Base-by-base conservation (phyloP, 2,797 vertebrate species). In the Trachurus trachurus region DNA sequence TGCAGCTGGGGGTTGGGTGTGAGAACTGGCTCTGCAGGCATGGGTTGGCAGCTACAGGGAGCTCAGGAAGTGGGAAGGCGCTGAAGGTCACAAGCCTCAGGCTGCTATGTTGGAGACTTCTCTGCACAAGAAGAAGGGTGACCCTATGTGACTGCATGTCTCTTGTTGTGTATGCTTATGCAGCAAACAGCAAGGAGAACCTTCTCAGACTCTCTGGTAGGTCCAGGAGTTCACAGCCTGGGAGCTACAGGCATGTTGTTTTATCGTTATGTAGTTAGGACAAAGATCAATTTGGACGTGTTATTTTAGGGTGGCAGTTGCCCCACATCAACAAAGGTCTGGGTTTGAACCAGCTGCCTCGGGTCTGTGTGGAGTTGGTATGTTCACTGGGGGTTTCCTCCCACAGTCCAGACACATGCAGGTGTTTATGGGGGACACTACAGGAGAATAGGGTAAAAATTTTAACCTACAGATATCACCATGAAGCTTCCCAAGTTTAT, bases 131-230 rank as follows among this genome's bases (percentile, higher is more conserved):
- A 52, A 39, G 56, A 58, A 4, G 26, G 2, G 50, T 6, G 34
- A 61, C n/a, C 44, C 37, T 39, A 1, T 31, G 19, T 29, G 53
- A 34, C 63, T 42, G 13, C 19, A 22, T 44, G n/a, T 34, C 57
- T 26, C 26, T 26, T 26, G 26, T 26, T 26, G 26, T 26, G 26
- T 66, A 31, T 19, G 31, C 21, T 3, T 22, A 16, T 47, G 61
- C 53, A 78, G 22, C 37, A 77, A 75, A 77, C 21, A 49, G 13
- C 21, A 65, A 17, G 75, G 63, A 70, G 44, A 64, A 60, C 39
- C 16, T 22, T 34, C 13, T 34, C 64, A 34, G 4, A 34, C 2
- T 34, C 31, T 34, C 31, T 6, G 6, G 31, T 34, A 34, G 31
- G 31, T 34, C 4, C 5, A 34, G 4, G 31, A 34, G 31, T 34